Base-by-base conservation (phyloP, 2,888 invertebrate genomes). In the Acrobasis suavella region DNA sequence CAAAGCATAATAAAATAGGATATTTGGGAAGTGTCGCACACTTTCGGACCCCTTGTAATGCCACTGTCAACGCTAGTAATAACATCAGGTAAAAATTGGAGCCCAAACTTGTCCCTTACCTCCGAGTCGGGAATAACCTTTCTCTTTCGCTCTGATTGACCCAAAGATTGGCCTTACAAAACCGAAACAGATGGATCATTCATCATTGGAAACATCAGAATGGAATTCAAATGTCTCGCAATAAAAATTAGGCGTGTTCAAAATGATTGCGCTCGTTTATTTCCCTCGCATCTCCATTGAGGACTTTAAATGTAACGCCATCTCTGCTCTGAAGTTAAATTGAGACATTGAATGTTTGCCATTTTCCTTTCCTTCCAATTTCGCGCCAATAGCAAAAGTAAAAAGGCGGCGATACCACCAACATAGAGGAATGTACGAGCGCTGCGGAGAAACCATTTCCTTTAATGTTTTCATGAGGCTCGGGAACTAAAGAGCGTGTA, bases 71-170 rank as follows among this genome's bases (percentile, higher is more conserved):
- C 87, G 82, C 77, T 78, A 73, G 83, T 83, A 84, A 86, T 87
- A 85, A 86, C 83, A 81, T 84, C 91, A 91, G 91, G 91, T 91
- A 91, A 89, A 91, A 91, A 87, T 86, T 85, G 79, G 80, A 79
- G 79, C 78, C 81, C 78, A 72, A 86, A 81, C 77, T 82, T 81
- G 83, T 82, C 86, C 86, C 83, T 77, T 76, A 69, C 69, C 69
- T 14, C 72, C 74, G 82, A 80, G 77, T 81, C 75, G 72, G 83
- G 72, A 68, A 80, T 82, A 85, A 85, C 80, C 75, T 78, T 76
- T 77, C 79, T 87, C 88, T 86, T 86, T 83, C 78, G 83, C 83
- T 80, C 85, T 86, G 88, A 87, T 89, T 87, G 85, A 83, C 80
- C 74, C 68, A 70, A 70, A 86, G 88, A 87, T 89, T 87, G 85